Conservation (phyloP, 2,113 vertebrate genomes). For the Lophius piscatorius region DNA sequence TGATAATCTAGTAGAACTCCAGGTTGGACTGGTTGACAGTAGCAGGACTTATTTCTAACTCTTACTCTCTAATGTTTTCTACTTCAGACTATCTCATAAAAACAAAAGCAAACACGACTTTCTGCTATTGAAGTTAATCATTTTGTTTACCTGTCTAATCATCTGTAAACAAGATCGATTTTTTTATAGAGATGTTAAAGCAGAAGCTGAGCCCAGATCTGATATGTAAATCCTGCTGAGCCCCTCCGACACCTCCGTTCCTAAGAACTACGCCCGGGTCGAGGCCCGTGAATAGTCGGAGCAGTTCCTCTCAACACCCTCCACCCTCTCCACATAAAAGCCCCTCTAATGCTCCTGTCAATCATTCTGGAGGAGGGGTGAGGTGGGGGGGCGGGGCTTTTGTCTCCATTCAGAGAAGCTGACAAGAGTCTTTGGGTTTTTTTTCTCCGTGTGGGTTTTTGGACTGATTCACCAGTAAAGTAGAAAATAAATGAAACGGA, state of each 20-base stretch:
- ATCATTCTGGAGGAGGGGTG: slow-evolving; percentile 41
- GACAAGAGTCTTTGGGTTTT: neutral
- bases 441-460: no score
- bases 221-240: slow-evolving; percentile 66
- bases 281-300: slow-evolving; percentile 52
- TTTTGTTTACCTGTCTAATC: no score
- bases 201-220: slow-evolving; percentile 46
- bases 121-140: no score
- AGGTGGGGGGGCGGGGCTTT: slow-evolving; percentile 14
- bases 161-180: no score
- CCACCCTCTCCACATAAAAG: slow-evolving; percentile 15
- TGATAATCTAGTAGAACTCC: no score
- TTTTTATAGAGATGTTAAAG: slow-evolving; percentile 18
- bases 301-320: slow-evolving; percentile 37
- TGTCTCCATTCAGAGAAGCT: slow-evolving; percentile 35
- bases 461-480: no score
- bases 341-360: slow-evolving; percentile 68
- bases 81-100: no score
- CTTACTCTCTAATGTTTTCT: no score
- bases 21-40: no score
- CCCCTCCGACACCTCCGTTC: slow-evolving; percentile 4
- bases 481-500: no score
- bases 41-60: no score
- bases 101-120: no score
- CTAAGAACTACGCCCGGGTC: slow-evolving; percentile 41